These are phyloP conservation scores for Aselliscus stoliczkanus DNA, from an alignment of 2,797 vertebrate genomes.

Conservation along the genomic window DNA sequence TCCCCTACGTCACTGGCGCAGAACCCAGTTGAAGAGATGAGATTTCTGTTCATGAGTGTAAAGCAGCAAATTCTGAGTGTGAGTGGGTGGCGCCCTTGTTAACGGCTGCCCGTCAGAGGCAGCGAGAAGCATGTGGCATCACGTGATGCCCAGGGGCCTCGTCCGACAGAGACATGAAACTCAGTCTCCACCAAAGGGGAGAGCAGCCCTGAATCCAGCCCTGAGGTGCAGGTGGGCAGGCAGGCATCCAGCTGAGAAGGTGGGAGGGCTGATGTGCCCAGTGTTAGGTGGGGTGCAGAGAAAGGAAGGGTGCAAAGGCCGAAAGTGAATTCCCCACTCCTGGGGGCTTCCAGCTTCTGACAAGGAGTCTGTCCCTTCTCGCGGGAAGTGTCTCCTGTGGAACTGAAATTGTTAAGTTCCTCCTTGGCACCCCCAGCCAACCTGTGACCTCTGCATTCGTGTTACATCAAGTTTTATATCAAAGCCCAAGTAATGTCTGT, in stretches of 20 bases:
- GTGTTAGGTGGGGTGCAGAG: too few species aligned
- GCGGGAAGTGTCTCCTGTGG: neutral
- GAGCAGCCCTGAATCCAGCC: neutral
- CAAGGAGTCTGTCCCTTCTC: rapidly evolving
- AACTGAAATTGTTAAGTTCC: neutral
- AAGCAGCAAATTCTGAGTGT: neutral
- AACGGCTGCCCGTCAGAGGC: rapidly evolving
- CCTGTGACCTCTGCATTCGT: neutral
- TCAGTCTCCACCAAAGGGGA: neutral
- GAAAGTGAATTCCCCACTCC: rapidly evolving
- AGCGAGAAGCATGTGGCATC: neutral
- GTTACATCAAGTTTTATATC: neutral
- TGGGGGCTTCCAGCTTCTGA: too few species aligned
- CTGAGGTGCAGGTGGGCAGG: neutral
- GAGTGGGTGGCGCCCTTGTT: rapidly evolving
- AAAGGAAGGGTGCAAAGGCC: neutral
- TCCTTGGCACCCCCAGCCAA: neutral
- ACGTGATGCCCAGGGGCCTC: neutral
- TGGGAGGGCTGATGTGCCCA: neutral
- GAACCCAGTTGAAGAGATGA: too few species aligned
- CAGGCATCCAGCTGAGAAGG: neutral
- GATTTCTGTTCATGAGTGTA: neutral
- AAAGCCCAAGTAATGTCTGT: neutral
- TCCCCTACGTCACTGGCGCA: rapidly evolving
- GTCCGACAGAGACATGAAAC: neutral